A percentile compares a stretch with the other conserved stretches of the same genome.
phyloP scores from a whole-genome alignment of 2,888 invertebrate genomes.

The Neocrepidodera transversa region DNA sequence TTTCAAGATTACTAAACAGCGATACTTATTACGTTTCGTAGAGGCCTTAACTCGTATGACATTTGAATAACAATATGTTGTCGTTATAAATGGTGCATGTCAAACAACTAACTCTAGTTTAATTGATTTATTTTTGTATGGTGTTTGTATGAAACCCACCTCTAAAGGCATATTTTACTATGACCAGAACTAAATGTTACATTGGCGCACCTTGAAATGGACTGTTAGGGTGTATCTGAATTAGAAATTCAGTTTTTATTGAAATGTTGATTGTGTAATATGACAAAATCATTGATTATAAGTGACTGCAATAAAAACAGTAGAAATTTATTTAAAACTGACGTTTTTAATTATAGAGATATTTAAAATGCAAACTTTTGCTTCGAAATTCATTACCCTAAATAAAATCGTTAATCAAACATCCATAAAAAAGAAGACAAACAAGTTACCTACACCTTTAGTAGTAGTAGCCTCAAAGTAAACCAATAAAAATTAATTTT shows the following conservation, averaged over 20 bases:
- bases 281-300: too few relatives aligned
- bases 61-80: slow-evolving; percentile 34
- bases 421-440: neutral
- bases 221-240: neutral
- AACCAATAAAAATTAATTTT: slow-evolving; percentile 34
- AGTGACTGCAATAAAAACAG: too few relatives aligned
- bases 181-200: slow-evolving; percentile 22
- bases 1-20: slow-evolving; percentile 25
- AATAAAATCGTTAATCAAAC: neutral
- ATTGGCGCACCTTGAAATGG: slow-evolving; percentile 18
- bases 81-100: slow-evolving; percentile 29
- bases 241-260: neutral
- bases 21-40: slow-evolving; percentile 4
- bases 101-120: slow-evolving; percentile 24
- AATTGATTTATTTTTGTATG: slow-evolving; percentile 31
- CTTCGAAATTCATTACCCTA: neutral
- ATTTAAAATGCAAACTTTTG: too few relatives aligned
- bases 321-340: too few relatives aligned
- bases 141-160: slow-evolving; percentile 23
- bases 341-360: too few relatives aligned
- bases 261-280: too few relatives aligned
- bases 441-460: neutral
- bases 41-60: slow-evolving; percentile 19
- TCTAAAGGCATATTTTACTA: slow-evolving; percentile 19
- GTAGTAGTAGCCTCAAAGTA: slow-evolving; percentile 14